Evolutionary conservation across 2,113 vertebrate species (phyloP).

Genomic region (Entosphenus tridentatus): DNA sequence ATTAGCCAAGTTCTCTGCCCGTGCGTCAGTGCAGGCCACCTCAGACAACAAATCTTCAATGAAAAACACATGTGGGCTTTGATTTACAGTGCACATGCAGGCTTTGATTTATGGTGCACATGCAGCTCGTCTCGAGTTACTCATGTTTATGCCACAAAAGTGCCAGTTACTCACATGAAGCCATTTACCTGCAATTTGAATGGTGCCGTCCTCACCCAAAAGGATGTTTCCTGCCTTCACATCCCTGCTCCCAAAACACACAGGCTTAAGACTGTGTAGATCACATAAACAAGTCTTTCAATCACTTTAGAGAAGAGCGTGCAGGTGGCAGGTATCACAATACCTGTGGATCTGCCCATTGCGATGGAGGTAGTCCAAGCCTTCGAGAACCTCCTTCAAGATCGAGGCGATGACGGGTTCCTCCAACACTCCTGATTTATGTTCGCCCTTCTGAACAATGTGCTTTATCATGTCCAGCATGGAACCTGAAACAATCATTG

Average conservation of each 20-base stretch:
- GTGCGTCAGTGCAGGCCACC: too few relatives aligned
- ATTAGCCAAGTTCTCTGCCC: too few relatives aligned
- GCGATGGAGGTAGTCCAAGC: conserved; percentile 74
- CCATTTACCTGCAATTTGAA: conserved; percentile 72
- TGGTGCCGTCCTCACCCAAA: conserved; percentile 74
- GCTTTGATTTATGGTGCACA: too few relatives aligned
- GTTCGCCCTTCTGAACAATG: conserved; percentile 66
- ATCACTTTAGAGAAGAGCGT: background rate
- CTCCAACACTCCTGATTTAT: conserved; percentile 61
- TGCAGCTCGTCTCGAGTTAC: too few relatives aligned
- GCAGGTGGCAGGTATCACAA: conserved; percentile 4
- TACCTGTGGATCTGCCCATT: conserved; percentile 87
- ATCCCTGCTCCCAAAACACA: conserved; percentile 35
- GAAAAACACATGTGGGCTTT: too few relatives aligned
- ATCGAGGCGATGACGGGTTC: conserved; percentile 64
- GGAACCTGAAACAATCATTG: conserved; percentile 30
- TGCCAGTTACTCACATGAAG: too few relatives aligned
- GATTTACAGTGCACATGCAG: too few relatives aligned
- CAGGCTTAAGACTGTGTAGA: conserved; percentile 11
- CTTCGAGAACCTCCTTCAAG: conserved; percentile 65
- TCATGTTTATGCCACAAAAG: too few relatives aligned
- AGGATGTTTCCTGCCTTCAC: conserved; percentile 94
- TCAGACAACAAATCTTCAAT: too few relatives aligned
- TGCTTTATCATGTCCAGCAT: conserved; percentile 87
- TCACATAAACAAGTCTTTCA: background rate